A percentile compares a stretch with the other conserved stretches of the same genome.
These are phyloP conservation scores for Erebia epiphron DNA, from an alignment of 2,888 invertebrate species.

Conservation along the genomic window DNA sequence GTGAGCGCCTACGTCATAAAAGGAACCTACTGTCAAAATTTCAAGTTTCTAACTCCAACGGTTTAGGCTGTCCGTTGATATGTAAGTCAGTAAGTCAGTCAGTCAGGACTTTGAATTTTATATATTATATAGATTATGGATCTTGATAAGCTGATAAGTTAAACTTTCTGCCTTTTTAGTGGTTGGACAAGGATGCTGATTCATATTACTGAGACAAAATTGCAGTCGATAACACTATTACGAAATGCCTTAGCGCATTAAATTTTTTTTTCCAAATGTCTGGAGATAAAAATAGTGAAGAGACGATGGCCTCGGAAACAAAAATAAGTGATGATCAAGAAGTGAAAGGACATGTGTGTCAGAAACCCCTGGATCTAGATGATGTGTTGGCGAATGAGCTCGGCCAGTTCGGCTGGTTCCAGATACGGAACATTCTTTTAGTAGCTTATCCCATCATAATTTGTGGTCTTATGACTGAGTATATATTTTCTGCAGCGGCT, in stretches of 20 bases:
- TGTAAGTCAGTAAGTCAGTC: too few relatives aligned
- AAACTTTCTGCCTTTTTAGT: background rate
- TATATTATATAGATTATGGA: too few relatives aligned
- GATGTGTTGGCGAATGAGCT: conserved; percentile 69
- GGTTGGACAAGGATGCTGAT: background rate
- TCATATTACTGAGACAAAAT: background rate
- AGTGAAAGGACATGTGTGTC: background rate
- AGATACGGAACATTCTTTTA: conserved; percentile 79
- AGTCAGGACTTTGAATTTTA: too few relatives aligned
- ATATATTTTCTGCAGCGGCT: conserved; percentile 87
- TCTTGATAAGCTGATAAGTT: conserved; percentile 10
- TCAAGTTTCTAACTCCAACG: too few relatives aligned
- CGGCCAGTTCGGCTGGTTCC: conserved; percentile 85
- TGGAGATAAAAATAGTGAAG: background rate
- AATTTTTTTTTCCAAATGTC: background rate
- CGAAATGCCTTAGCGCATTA: too few relatives aligned
- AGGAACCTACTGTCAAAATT: too few relatives aligned
- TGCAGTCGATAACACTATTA: background rate
- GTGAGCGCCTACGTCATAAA: too few relatives aligned
- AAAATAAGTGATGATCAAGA: background rate
- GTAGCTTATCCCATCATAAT: conserved; percentile 84
- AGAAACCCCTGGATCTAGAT: conserved; percentile 59
- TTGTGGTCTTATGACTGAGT: conserved; percentile 85
- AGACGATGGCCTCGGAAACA: background rate
- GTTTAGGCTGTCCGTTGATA: too few relatives aligned